Percentiles rank a stretch among this genome's conserved stretches.
These are phyloP conservation scores for Alexandromys fortis DNA, from an alignment of 2,113 vertebrate species.

Conservation along the genomic window DNA sequence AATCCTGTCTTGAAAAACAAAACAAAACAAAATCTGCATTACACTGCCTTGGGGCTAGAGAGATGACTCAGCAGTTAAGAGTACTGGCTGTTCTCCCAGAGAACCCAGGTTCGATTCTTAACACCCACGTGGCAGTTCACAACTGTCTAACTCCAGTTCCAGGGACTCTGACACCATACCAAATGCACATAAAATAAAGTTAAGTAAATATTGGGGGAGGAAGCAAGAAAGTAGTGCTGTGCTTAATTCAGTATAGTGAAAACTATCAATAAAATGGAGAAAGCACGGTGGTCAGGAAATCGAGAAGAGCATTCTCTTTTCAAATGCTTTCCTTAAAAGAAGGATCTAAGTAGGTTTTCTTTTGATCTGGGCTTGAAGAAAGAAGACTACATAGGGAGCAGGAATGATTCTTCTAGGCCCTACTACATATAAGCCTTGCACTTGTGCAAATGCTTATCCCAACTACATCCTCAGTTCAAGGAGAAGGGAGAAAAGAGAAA, in stretches of 20 bases:
- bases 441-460: conserved; percentile 34
- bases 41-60: no score
- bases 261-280: background rate
- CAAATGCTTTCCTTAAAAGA: background rate
- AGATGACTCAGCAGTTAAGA: no score
- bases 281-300: background rate
- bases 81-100: no score
- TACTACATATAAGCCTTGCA: background rate
- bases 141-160: no score
- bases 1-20: no score
- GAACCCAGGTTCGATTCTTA: no score
- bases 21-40: no score
- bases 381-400: background rate
- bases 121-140: no score
- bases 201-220: no score
- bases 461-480: background rate
- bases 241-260: background rate
- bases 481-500: background rate
- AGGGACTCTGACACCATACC: no score
- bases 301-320: background rate
- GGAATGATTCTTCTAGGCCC: background rate
- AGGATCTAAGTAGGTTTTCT: conserved; percentile 43
- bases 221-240: background rate
- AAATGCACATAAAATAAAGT: no score
- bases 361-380: conserved; percentile 25